Evolutionary conservation across 2,797 vertebrate species (phyloP).

Genomic region (Acipenser ruthenus): DNA sequence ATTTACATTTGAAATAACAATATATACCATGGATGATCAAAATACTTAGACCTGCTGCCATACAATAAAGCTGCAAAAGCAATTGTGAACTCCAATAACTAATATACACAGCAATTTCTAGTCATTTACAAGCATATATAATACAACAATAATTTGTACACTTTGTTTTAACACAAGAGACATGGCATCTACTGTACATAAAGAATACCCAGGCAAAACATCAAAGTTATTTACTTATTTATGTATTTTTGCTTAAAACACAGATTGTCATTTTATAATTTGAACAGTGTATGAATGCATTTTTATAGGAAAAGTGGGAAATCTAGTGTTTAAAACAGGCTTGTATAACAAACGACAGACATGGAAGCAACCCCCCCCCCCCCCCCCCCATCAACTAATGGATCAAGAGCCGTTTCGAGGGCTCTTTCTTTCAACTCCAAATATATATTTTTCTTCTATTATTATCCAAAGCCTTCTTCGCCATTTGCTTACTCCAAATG

Average conservation of each 20-base stretch:
- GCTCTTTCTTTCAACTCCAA: background rate
- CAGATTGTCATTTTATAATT: slow-evolving; percentile 22
- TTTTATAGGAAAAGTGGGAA: background rate
- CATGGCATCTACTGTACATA: slow-evolving; percentile 57
- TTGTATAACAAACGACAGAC: background rate
- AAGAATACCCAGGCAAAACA: slow-evolving; percentile 52
- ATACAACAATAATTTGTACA: slow-evolving; percentile 67
- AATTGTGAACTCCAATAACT: slow-evolving; percentile 65
- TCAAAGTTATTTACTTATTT: slow-evolving; percentile 34
- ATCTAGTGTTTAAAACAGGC: background rate
- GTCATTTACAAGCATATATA: slow-evolving; percentile 85
- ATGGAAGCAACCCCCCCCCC: no score
- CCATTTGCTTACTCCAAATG: background rate
- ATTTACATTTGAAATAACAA: slow-evolving; percentile 76
- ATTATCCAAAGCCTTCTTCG: background rate
- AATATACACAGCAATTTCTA: slow-evolving; percentile 46
- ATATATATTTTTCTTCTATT: background rate
- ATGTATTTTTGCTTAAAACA: slow-evolving; percentile 33
- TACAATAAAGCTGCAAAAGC: slow-evolving; percentile 71
- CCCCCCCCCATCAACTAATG: no score
- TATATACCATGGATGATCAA: slow-evolving; percentile 68
- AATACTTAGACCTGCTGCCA: slow-evolving; percentile 69
- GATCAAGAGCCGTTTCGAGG: no score
- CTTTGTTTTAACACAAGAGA: slow-evolving; percentile 68
- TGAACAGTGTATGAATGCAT: slow-evolving; percentile 35